These are phyloP conservation scores for honey bee (Apis mellifera) DNA, from an alignment of 1,140 invertebrate species.

Conservation along the genomic window DNA sequence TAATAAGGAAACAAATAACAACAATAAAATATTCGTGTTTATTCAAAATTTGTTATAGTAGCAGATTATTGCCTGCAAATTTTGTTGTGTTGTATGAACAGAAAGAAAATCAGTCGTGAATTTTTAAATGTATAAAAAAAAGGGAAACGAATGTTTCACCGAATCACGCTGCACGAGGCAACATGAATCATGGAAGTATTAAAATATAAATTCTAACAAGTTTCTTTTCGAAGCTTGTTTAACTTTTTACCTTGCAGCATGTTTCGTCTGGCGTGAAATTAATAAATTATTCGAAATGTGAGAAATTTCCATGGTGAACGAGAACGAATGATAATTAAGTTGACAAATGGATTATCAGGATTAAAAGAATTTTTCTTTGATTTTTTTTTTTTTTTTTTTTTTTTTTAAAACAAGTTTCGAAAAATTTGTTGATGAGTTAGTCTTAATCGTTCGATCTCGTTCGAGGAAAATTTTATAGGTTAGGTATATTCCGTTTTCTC, in stretches of 20 bases:
- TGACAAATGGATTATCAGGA: background rate
- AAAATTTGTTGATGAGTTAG: background rate
- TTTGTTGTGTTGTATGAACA: background rate
- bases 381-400: background rate
- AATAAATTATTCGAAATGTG: background rate
- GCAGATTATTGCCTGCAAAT: background rate
- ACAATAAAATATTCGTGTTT: background rate
- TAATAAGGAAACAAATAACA: conserved; percentile 21
- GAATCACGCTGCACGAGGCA: conserved; percentile 1
- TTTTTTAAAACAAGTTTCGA: background rate
- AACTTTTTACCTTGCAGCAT: background rate
- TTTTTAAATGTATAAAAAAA: background rate
- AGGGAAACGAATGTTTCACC: background rate
- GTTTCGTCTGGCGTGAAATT: background rate
- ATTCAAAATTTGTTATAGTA: conserved; percentile 30
- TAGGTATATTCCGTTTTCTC: background rate
- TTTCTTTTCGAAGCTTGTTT: background rate
- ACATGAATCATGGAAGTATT: background rate
- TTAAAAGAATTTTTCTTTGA: background rate
- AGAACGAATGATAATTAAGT: background rate
- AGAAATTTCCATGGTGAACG: background rate
- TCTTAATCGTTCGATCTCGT: conserved; percentile 3
- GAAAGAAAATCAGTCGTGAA: background rate
- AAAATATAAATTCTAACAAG: background rate
- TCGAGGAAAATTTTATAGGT: background rate